phyloP scores from a whole-genome alignment of 2,888 invertebrate species.

The Thera obeliscata region DNA sequence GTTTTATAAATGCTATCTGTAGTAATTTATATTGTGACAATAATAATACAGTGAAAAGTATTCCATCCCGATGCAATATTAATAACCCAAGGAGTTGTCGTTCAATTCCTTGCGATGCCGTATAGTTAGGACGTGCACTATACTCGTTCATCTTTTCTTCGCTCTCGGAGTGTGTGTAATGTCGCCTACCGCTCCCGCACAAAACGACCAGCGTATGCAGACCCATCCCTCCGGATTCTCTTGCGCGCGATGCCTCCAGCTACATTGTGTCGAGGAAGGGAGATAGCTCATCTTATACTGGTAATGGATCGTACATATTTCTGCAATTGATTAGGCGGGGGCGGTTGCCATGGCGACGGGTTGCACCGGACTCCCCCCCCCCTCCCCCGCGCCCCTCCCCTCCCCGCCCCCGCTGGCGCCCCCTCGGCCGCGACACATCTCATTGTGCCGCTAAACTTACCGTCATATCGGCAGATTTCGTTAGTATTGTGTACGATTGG shows the following conservation, averaged over 20 bases:
- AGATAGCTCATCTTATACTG: conserved; percentile 48
- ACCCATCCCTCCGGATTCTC: conserved; percentile 47
- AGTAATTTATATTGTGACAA: background rate
- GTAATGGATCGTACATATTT: conserved; percentile 81
- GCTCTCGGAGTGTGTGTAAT: conserved; percentile 56
- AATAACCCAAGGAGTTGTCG: conserved; percentile 32
- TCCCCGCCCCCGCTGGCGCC: conserved; percentile 33
- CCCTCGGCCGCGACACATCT: conserved; percentile 48
- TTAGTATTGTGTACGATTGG: conserved; percentile 23
- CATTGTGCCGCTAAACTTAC: conserved; percentile 56
- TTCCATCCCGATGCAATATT: conserved; percentile 30
- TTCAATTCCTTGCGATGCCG: conserved; percentile 27
- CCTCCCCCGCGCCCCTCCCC: background rate
- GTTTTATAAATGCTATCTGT: background rate
- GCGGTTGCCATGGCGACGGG: conserved; percentile 77
- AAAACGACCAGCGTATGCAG: conserved; percentile 56
- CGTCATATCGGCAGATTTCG: conserved; percentile 45
- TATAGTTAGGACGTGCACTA: conserved; percentile 43
- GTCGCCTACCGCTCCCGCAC: conserved; percentile 64
- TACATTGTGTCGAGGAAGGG: conserved; percentile 45
- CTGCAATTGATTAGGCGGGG: conserved; percentile 85
- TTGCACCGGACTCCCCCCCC: conserved; percentile 50
- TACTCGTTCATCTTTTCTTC: conserved; percentile 74
- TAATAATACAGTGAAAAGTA: conserved; percentile 16
- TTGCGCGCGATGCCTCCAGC: conserved; percentile 36